Evolutionary conservation across 2,888 invertebrate genomes (phyloP).

Genomic region (Stenotaenia linearis): DNA sequence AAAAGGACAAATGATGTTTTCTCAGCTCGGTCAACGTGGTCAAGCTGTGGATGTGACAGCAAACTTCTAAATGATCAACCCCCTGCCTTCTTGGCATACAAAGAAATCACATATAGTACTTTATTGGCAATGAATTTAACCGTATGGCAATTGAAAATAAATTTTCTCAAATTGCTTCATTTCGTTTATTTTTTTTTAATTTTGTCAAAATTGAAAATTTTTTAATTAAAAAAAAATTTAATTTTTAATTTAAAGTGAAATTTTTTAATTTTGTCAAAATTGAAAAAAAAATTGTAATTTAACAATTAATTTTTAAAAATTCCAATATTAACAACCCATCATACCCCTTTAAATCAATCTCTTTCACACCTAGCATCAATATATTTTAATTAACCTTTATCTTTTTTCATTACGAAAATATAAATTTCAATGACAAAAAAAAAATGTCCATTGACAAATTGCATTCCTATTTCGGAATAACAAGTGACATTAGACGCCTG

Average conservation of each 20-base stretch:
- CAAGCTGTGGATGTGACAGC: slow-evolving; percentile 26
- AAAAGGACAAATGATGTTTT: slow-evolving; percentile 16
- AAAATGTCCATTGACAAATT: background rate
- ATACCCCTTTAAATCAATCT: background rate
- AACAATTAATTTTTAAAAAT: too few relatives aligned
- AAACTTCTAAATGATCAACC: slow-evolving; percentile 24
- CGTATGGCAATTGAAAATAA: slow-evolving; percentile 9
- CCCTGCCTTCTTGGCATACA: background rate
- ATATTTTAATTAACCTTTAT: background rate
- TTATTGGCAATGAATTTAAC: background rate
- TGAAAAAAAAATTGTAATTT: too few relatives aligned
- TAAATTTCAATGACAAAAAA: background rate
- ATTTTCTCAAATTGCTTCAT: background rate
- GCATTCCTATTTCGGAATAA: background rate
- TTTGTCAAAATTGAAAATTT: too few relatives aligned
- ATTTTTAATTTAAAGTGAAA: too few relatives aligned
- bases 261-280: too few relatives aligned
- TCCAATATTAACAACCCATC: too few relatives aligned
- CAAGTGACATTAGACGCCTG: background rate
- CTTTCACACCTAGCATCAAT: background rate
- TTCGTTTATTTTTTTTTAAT: background rate
- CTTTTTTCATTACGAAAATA: background rate
- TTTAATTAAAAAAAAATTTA: too few relatives aligned
- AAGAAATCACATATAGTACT: background rate
- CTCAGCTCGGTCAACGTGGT: background rate